These are phyloP conservation scores for Trachythela sp. DNA, from an alignment of 64 coral and sea anemone species.

Conservation along the genomic window DNA sequence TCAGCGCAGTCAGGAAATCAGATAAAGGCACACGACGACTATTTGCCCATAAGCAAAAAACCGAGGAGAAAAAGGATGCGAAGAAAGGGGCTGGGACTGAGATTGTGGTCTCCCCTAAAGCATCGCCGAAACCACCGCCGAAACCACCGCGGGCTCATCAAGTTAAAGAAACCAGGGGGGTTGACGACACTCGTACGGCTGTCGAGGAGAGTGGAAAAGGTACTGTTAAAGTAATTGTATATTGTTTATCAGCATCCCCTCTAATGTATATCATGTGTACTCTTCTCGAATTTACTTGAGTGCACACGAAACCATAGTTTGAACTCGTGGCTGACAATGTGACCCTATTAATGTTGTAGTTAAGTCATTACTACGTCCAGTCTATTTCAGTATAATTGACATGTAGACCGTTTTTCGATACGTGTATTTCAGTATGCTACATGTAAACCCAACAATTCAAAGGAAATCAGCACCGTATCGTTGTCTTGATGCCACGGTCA, in stretches of 20 bases:
- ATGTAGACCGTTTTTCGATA: too few relatives aligned
- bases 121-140: neutral
- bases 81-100: neutral
- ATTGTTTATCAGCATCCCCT: neutral
- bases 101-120: neutral
- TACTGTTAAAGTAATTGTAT: neutral
- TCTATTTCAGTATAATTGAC: too few relatives aligned
- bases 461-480: too few relatives aligned
- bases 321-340: too few relatives aligned
- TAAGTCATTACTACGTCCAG: too few relatives aligned
- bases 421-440: too few relatives aligned
- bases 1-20: neutral
- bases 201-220: neutral
- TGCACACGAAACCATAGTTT: too few relatives aligned
- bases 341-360: too few relatives aligned
- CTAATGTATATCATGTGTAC: too few relatives aligned
- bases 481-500: too few relatives aligned
- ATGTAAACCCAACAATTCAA: too few relatives aligned
- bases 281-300: too few relatives aligned
- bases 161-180: neutral
- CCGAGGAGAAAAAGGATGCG: neutral
- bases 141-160: conserved; percentile 28
- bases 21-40: neutral
- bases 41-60: neutral
- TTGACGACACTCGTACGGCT: neutral